Conservation (phyloP, 1,140 invertebrate species). For the Eueides isabella region DNA sequence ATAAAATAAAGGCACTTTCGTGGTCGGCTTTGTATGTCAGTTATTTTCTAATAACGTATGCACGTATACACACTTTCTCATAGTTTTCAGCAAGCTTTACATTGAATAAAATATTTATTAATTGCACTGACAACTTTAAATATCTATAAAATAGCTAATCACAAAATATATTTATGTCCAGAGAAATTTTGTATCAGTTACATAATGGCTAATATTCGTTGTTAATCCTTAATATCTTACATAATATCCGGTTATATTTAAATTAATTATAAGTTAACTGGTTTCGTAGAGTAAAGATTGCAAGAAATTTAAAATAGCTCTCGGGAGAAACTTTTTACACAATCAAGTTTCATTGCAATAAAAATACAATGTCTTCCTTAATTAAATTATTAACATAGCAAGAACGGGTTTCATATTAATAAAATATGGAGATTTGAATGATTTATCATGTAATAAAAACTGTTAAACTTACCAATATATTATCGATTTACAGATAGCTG, state of each 20-base stretch:
- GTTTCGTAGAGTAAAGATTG: slow-evolving; percentile 22
- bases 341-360: slow-evolving; percentile 29
- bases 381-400: slow-evolving; percentile 14
- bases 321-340: slow-evolving; percentile 31
- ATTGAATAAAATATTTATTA: not conserved
- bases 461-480: slow-evolving; percentile 19
- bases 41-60: slow-evolving; percentile 21
- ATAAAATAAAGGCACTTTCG: slow-evolving; percentile 3
- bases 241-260: slow-evolving; percentile 34
- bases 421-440: slow-evolving; percentile 1
- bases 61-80: not conserved
- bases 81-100: not conserved
- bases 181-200: not conserved
- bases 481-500: not conserved
- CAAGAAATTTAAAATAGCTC: slow-evolving; percentile 19
- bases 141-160: not conserved
- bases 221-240: slow-evolving; percentile 16
- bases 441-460: slow-evolving; percentile 14
- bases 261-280: slow-evolving; percentile 22
- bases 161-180: not conserved
- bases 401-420: slow-evolving; percentile 11
- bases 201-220: slow-evolving; percentile 20
- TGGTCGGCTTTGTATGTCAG: slow-evolving; percentile 25
- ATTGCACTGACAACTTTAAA: too few relatives aligned
- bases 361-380: slow-evolving; percentile 25